These are phyloP conservation scores for Sebastolobus alascanus DNA, from an alignment of 2,797 vertebrate species.

Conservation along the genomic window DNA sequence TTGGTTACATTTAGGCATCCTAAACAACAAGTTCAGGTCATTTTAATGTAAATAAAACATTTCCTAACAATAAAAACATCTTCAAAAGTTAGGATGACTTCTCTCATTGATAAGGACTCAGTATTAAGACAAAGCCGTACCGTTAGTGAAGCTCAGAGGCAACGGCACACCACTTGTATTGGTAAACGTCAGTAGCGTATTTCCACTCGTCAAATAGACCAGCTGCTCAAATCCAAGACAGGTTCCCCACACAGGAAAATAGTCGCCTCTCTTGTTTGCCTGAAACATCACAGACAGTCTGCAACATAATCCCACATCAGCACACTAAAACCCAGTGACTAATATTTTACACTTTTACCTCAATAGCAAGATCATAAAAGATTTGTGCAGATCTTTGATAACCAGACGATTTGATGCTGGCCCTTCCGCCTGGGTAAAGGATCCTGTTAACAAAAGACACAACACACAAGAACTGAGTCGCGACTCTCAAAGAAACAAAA, in stretches of 20 bases:
- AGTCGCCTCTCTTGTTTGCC: slow-evolving; percentile 90
- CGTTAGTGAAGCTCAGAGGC: slow-evolving; percentile 89
- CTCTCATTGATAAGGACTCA: not conserved
- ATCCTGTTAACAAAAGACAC: slow-evolving; percentile 79
- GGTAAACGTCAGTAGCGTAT: slow-evolving; percentile 83
- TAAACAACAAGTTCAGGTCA: not conserved
- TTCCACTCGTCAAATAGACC: slow-evolving; percentile 83
- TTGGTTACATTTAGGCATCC: not conserved
- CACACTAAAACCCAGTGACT: not conserved
- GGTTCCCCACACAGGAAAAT: slow-evolving; percentile 96
- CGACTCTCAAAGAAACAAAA: not conserved
- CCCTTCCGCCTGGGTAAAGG: slow-evolving; percentile 91
- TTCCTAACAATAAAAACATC: not conserved
- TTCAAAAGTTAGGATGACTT: not conserved
- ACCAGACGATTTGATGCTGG: slow-evolving; percentile 84
- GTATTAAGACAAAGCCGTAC: slow-evolving; percentile 68
- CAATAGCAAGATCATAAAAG: slow-evolving; percentile 90
- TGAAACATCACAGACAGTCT: slow-evolving; percentile 39
- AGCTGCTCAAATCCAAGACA: slow-evolving; percentile 94
- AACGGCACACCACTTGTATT: slow-evolving; percentile 83
- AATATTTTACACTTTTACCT: slow-evolving; percentile 81
- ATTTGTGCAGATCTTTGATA: slow-evolving; percentile 86
- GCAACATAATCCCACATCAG: not conserved
- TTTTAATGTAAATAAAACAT: not conserved
- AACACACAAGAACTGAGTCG: not conserved